Evolutionary conservation across 2,113 vertebrate genomes (phyloP).

Genomic region (Corythornis cristatus): DNA sequence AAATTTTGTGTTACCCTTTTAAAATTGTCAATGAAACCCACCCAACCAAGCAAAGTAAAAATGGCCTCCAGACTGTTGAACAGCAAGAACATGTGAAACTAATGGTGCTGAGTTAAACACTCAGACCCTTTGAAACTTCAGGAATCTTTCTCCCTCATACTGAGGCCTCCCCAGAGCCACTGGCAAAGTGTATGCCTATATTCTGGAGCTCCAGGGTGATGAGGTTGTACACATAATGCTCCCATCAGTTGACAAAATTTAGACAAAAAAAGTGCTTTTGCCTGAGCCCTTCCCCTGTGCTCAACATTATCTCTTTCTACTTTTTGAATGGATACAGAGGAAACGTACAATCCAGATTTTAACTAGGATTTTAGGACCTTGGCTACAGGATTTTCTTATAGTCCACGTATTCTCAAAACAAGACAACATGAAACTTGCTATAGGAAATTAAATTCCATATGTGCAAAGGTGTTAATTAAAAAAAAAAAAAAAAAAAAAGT

Average conservation of each 20-base stretch:
- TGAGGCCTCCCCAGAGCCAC: background rate
- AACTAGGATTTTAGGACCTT: background rate
- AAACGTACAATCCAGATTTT: background rate
- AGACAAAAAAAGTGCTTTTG: background rate
- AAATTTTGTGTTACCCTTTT: background rate
- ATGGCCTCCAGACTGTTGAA: background rate
- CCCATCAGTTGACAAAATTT: background rate
- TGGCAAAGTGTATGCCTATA: background rate
- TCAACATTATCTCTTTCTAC: background rate
- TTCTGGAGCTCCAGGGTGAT: background rate
- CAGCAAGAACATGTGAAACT: background rate
- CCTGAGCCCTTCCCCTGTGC: background rate
- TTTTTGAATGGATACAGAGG: background rate
- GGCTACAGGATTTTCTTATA: background rate
- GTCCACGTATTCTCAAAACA: background rate
- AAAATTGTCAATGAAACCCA: background rate
- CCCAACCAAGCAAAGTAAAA: background rate
- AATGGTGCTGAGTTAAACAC: background rate
- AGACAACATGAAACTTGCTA: background rate
- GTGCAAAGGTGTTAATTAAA: background rate
- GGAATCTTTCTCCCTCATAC: background rate
- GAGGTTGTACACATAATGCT: accelerated
- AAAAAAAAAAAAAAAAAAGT: background rate
- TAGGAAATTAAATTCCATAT: background rate
- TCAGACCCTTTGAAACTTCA: background rate